phyloP scores from a whole-genome alignment of 2,797 vertebrate genomes.

The Megalops cyprinoides region DNA sequence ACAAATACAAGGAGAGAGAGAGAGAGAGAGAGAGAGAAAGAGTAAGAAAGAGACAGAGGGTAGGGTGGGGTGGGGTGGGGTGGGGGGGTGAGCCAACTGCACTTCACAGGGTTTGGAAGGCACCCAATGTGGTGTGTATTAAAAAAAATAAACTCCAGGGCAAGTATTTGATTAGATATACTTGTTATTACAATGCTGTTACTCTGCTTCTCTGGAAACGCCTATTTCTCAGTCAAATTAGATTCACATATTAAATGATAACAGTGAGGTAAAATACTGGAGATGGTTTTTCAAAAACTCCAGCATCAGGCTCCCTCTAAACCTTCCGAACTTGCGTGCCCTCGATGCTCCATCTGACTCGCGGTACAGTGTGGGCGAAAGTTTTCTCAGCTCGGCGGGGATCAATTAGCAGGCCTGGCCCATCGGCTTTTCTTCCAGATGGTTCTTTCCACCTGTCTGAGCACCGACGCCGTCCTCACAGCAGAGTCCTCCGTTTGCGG shows the following conservation, averaged over 20 bases:
- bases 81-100: not conserved
- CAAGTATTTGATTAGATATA: too few species aligned
- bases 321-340: not conserved
- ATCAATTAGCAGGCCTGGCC: not conserved
- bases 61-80: not conserved
- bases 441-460: not conserved
- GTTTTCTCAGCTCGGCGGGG: not conserved
- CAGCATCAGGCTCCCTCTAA: too few species aligned
- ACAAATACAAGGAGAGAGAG: not conserved
- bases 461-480: not conserved
- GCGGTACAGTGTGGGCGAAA: not conserved
- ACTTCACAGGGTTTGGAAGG: too few species aligned
- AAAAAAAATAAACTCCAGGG: too few species aligned
- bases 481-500: not conserved
- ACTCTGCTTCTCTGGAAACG: too few species aligned
- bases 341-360: not conserved
- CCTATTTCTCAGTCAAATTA: not conserved
- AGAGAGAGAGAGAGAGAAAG: not conserved
- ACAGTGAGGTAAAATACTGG: not conserved
- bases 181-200: too few species aligned
- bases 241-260: too few species aligned
- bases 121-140: too few species aligned
- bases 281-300: not conserved
- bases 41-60: not conserved
- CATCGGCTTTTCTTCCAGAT: not conserved